Evolutionary conservation across 2,113 vertebrate species (phyloP), one percentile per base, ranked within the genome.

Genomic region (Chaetodon auriga): DNA sequence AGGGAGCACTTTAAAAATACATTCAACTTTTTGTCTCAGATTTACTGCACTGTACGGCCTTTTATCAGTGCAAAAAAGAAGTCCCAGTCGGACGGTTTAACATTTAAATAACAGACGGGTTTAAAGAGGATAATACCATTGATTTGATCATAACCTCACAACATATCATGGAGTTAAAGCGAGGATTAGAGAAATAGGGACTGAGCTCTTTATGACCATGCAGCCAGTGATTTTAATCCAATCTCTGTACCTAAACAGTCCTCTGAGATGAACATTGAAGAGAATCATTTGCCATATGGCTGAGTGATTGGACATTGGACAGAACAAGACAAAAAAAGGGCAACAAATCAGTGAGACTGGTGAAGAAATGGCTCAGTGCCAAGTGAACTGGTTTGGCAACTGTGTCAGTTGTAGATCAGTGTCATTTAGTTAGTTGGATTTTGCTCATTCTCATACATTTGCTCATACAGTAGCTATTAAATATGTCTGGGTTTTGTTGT

Each of bases 211-310:
- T 75, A 83, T 90, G 87, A 78, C 53, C 83, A 83, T 82, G 46
- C 58, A 78, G 81, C 55, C 80, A 76, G 81, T 76, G 87, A 87
- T 87, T 91, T 86, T 91, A 94, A 94, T 92, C 90, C 85, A 86
- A 89, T 91, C 87, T 87, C 48, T 81, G 70, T 58, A 65, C 10
- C 57, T 63, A 60, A 82, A 87, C 77, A 78, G 48, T 77, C 68
- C 65, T 38, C 35, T 45, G 65, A 76, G 78, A 88, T 63, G 25
- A 66, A 70, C 70, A 51, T n/a, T 7, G 25, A 55, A 64, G 45
- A 72, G 61, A 85, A 62, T 77, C 6, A 60, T 84, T 83, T 48
- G 75, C 58, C 88, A 88, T 90, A 88, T 89, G 88, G 82, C 53
- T 35, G 41, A 81, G 64, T 78, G 57, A 75, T 78, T 86, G 9